Evolutionary conservation across 2,113 vertebrate species (phyloP).

Genomic region (Otus sunia): DNA sequence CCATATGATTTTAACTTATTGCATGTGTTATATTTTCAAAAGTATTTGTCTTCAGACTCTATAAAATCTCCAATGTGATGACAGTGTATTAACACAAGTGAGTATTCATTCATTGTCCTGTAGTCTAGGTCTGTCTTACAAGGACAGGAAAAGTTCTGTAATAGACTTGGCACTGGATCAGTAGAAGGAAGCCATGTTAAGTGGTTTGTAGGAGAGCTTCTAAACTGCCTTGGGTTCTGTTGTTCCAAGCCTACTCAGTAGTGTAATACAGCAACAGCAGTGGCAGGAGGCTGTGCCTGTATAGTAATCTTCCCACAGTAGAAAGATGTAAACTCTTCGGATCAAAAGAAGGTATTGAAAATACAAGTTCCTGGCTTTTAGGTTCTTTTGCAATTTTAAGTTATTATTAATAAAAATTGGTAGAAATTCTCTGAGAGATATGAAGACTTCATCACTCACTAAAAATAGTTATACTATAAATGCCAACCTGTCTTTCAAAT

Average conservation of each 20-base stretch:
- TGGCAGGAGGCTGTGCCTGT: not conserved
- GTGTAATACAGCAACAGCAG: not conserved
- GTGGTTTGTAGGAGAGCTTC: not conserved
- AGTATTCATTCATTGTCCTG: not conserved
- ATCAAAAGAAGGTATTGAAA: not conserved
- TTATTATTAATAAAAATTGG: not conserved
- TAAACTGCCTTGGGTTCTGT: not conserved
- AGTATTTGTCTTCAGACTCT: slow-evolving; percentile 7
- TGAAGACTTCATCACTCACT: not conserved
- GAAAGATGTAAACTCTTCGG: not conserved
- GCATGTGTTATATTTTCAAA: slow-evolving; percentile 12
- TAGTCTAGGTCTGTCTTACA: not conserved
- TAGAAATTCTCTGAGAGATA: not conserved
- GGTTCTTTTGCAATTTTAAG: not conserved
- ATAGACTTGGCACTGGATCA: not conserved
- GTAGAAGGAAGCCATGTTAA: not conserved
- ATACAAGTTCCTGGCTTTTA: not conserved
- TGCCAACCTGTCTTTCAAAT: not conserved
- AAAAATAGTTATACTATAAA: not conserved
- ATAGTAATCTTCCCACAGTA: not conserved
- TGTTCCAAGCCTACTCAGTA: not conserved
- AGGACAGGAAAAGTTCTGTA: not conserved
- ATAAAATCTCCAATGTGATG: not conserved
- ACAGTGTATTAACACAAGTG: not conserved
- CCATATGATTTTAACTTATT: not conserved